These are phyloP conservation scores for Lutjanus campechanus DNA, from an alignment of 2,797 vertebrate genomes.

Conservation along the genomic window DNA sequence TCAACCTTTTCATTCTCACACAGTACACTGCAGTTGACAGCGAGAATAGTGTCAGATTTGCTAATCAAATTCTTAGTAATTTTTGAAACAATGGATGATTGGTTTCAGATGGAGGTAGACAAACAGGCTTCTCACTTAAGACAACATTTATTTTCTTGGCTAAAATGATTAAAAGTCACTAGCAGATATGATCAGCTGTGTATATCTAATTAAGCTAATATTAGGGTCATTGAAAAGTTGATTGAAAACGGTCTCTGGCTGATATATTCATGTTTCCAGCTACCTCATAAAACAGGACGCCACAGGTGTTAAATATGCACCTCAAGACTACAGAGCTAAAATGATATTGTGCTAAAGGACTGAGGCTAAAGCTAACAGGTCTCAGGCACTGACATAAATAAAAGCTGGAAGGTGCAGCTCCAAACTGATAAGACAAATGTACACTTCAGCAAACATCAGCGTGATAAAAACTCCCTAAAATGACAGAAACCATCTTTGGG, in stretches of 20 bases:
- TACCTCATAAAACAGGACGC: background rate
- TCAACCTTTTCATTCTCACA: background rate
- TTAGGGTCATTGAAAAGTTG: background rate
- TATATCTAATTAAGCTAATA: background rate
- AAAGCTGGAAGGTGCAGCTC: no score
- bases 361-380: background rate
- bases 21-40: background rate
- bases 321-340: background rate
- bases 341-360: background rate
- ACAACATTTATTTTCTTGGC: no score
- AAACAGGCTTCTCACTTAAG: background rate
- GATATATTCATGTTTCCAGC: background rate
- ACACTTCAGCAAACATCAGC: no score
- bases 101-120: background rate
- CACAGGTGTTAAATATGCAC: background rate
- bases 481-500: no score
- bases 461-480: no score
- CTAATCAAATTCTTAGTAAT: background rate
- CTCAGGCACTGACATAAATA: no score
- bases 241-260: background rate
- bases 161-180: background rate
- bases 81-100: background rate
- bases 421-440: no score
- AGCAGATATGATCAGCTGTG: background rate
- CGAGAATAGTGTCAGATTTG: no score